Evolutionary conservation across 2,888 invertebrate genomes (phyloP), one percentile per base, ranked within the genome.

Genomic region (Brenthis hecate): DNA sequence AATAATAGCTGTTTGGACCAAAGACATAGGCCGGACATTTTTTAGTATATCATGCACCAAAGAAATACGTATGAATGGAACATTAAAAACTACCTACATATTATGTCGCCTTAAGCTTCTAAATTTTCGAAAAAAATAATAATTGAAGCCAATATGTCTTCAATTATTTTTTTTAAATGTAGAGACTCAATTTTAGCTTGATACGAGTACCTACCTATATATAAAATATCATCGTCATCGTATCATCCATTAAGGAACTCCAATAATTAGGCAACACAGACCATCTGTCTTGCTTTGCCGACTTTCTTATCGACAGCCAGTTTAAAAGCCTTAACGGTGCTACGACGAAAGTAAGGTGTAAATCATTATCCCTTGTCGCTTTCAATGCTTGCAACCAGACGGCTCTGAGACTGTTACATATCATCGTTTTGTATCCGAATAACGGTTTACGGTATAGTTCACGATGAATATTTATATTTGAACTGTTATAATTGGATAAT

Each of bases 281-380:
- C 84, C 85, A 87, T 87, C 81, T 80, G 82, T 89, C 87, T 86
- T 86, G 80, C 84, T 85, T 82, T 83, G 81, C 81, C 83, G 84
- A 87, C 87, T 89, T 88, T 86, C 84, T 82, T 83, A 81, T 72
- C 76, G 77, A 74, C 77, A 80, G 80, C 81, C 83, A 79, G 81
- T 85, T 88, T 86, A 82, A 89, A 84, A 88, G 84, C 81, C 80
- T 83, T 91, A 91, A 89, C 91, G 90, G 91, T 89, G 86, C 80
- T 74, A 76, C 79, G 82, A 85, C 79, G 88, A 90, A 90, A 90
- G 88, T 89, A 88, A 89, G 80, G 82, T 84, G 85, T 88, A 85
- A 88, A 88, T 89, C 85, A 87, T 79, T 75, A 75, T 75, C 70
- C 80, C 81, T 83, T 85, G 84, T 85, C 83, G 82, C 78, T 82